phyloP scores from a whole-genome alignment of 1,140 invertebrate species.

The Trichomalopsis sarcophagae region DNA sequence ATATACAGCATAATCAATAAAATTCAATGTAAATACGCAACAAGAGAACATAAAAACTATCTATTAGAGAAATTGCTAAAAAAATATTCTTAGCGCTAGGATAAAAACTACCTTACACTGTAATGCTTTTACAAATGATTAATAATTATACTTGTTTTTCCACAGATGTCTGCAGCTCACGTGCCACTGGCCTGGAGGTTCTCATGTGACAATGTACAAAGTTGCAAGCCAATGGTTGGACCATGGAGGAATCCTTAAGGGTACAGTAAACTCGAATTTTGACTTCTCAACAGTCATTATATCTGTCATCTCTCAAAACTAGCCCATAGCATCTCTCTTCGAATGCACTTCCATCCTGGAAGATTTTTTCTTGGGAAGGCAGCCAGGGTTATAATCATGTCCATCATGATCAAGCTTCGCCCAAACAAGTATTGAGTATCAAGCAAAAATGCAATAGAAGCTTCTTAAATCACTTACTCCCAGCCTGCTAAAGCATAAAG shows the following conservation, averaged over 20 bases:
- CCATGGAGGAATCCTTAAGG: constrained; percentile 44
- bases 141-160: constrained; percentile 3
- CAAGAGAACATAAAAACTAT: not conserved
- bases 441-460: not conserved
- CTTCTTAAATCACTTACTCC: not conserved
- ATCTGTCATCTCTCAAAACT: not conserved
- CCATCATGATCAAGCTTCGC: not conserved
- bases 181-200: constrained; percentile 7
- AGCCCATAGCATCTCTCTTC: not conserved
- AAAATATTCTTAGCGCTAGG: not conserved
- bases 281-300: not conserved
- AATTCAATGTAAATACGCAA: not conserved
- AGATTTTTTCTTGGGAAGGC: not conserved
- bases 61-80: not conserved
- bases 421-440: not conserved
- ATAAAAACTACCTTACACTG: not conserved
- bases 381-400: too few species aligned
- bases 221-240: constrained; percentile 1
- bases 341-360: not conserved
- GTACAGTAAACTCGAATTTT: constrained; percentile 32
- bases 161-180: constrained; percentile 36
- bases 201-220: constrained; percentile 25
- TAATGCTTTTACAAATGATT: not conserved
- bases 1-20: not conserved
- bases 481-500: not conserved